Evolutionary conservation across 2,113 vertebrate genomes (phyloP), one percentile per base, ranked within the genome.

Genomic region (Pseudolaguvia tuberculata): DNA sequence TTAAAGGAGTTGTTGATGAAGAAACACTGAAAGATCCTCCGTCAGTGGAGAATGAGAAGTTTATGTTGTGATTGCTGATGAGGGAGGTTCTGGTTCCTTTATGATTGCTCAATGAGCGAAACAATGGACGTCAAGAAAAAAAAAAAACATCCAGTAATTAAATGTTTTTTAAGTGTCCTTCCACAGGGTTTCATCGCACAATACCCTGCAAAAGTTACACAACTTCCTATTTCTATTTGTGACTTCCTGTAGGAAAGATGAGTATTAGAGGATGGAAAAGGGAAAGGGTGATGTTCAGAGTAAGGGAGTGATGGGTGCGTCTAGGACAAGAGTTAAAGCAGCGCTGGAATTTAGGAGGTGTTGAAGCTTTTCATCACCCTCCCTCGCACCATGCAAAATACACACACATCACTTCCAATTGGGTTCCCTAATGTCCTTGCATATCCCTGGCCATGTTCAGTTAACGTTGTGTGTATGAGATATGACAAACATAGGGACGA

Each of bases 191-290:
- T 47, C 62, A 13, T 52, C 52, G 71, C 48, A 81, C 76, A 81
- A 81, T 80, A 78, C 58, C 53, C 31, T 14, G 52, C 48, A 48
- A 57, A 57, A 61, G 67, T 78, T 81, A 13, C 72, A 35, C 50
- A 21, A 68, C 25, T 75, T 81, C 76, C 79, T 48, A 87, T 84
- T 69, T 63, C 53, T 83, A 76, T 81, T 80, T 83, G 83, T 82
- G 53, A 83, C 85, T 90, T 91, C 87, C 89, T 84, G 51, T 85
- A 86, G 83, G 27, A 76, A 15, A 91, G 86, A 93, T 86, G 72
- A 77, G 70, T 87, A 92, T 93, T 89, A 12, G 17, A 27, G 23
- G 14, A 23, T 17, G 51, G 9, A 20, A 20, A 23, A 21, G 51
- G n/a, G 73, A 48, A 27, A 51, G 74, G 84, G 80, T 70, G 81